Base-by-base conservation (phyloP, 2,888 invertebrate species). In the Bellardia bayeri region DNA sequence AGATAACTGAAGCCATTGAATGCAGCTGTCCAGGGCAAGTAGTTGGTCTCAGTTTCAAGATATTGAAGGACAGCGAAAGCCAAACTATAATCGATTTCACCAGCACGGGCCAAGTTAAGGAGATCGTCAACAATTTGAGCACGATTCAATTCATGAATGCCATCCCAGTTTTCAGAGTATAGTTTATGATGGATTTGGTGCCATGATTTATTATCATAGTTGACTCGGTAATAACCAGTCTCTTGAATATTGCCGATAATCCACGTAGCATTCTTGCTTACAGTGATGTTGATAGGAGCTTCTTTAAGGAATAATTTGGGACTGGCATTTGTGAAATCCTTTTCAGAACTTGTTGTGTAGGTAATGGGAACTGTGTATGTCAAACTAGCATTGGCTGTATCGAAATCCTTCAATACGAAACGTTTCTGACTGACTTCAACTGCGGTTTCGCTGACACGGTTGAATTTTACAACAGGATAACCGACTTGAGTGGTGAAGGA, bases 61-160 rank as follows among this genome's bases (percentile, higher is more conserved):
- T 97, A 98, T 1, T 95, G 94, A 0, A 96, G 94, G 33, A 97
- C 94, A 16, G 95, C 94, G 63, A 98, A 94, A 0, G 96, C 95
- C n/a, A 94, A 92, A 0, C 93, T 92, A 91, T 97, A 97, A 0
- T 92, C 90, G 86, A 96, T 93, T 30, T 95, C 90, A 2, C 95
- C 95, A n/a, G 95, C 95, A 69, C 96, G 95, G n/a, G 97, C 97
- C 82, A 97, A 94, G 92, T 96, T 96, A 89, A 97, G 94, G 1
- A 96, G 94, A 92, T 98, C 98, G 90, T 98, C 97, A 13, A 98
- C 95, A 37, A 96, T 94, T 94, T 98, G 97, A 4, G 97, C 97
- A 90, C 96, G 95, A 92, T 97, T 97, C 13, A 96, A 92, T 63
- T 95, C 95, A 88, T 96, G 95, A 74, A 97, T 96, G 3, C 78